Conservation (phyloP, 2,113 vertebrate species). For the Thalassarche chlororhynchos region DNA sequence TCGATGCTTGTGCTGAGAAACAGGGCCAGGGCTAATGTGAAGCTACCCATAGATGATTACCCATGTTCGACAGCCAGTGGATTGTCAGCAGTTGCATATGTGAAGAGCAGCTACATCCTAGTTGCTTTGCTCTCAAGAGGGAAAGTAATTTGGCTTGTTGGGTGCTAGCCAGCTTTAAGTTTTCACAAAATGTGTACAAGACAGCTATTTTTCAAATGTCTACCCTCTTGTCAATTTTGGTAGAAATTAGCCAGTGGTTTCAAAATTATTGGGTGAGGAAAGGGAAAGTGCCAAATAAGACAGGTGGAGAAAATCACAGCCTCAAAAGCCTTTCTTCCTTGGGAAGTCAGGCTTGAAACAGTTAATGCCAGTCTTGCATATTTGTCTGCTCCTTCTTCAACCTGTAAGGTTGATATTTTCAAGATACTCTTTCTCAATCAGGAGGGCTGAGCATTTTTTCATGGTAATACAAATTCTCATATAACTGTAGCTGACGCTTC, state of each 20-base stretch:
- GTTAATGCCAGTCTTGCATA: not conserved
- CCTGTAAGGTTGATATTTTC: not conserved
- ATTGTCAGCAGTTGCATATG: not conserved
- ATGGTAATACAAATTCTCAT: not conserved
- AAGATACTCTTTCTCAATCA: not conserved
- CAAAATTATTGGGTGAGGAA: not conserved
- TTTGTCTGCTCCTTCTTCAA: not conserved
- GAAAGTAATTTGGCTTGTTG: not conserved
- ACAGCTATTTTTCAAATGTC: not conserved
- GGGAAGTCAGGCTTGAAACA: not conserved
- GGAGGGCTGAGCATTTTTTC: not conserved
- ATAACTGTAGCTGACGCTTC: not conserved
- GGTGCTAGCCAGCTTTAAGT: not conserved
- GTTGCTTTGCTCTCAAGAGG: not conserved
- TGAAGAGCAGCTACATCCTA: not conserved
- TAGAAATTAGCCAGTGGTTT: not conserved
- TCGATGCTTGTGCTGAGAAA: not conserved
- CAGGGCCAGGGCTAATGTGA: not conserved
- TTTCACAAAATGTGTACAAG: not conserved
- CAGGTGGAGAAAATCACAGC: not conserved
- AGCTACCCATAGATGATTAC: not conserved
- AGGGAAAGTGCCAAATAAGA: not conserved
- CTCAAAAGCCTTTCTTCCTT: not conserved
- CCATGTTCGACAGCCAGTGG: not conserved
- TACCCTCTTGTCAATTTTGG: not conserved